Evolutionary conservation across 2,113 vertebrate species (phyloP), one percentile per base, ranked within the genome.

Genomic region (Peromyscus leucopus): DNA sequence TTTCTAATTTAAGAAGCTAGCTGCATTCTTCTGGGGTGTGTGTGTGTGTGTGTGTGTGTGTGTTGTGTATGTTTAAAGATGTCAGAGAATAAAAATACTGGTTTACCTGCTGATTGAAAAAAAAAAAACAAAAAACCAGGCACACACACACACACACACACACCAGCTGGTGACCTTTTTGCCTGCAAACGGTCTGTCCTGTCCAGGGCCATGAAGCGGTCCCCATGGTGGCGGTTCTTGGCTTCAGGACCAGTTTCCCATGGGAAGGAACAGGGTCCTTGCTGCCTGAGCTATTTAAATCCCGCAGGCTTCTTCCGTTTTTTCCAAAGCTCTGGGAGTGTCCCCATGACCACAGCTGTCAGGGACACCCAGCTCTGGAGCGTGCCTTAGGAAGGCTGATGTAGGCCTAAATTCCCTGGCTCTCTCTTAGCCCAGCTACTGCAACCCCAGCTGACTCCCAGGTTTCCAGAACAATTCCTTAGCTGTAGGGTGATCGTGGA

Each of bases 1-100:
- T 94, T 93, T 98, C 87, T 94, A 98, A 92, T 98, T 97, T 97
- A 98, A 97, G 98, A 96, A 97, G 97, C 97, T 80, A 96, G 97
- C 79, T 98, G 84, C 89, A 97, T 98, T 98, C 97, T 97, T 96
- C 63, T 93, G 83, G 11, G 46, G 72, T 71, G 79, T 95, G 72
- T 69, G 75, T 78, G 46, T 93, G 71, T 28, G 91, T 86, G 65
- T 72, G 74, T 36, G 89, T n/a, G 42, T 51, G 55, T 26, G 33
- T 71, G 10, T 33, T 63, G 57, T 33, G 76, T 72, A 39, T 83
- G 33, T 91, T 97, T 94, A 67, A 92, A 97, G 94, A 96, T 97
- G 96, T 96, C 96, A 97, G 96, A 95, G 95, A 97, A 97, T 96
- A 98, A 97, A 97, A 97, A 98, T 76, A 48, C 97, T 91, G 95